Conservation (phyloP, 1,140 invertebrate genomes). For the Leptinotarsa lineolata region DNA sequence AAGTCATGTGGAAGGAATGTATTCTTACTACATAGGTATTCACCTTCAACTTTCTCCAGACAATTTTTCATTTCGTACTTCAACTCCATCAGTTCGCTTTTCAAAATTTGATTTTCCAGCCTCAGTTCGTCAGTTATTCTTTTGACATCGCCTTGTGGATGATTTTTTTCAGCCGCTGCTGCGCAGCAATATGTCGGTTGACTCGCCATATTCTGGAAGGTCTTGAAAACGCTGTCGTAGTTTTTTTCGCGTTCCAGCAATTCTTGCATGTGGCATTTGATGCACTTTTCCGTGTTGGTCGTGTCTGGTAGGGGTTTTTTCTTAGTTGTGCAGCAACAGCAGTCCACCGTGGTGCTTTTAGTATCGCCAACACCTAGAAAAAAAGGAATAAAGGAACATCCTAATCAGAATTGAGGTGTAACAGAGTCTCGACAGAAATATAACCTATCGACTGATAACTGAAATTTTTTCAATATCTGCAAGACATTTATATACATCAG, state of each 20-base stretch:
- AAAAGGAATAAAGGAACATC: no score
- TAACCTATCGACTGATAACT: no score
- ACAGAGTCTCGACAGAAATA: no score
- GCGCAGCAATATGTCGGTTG: background rate
- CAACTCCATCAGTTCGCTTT: conserved; percentile 44
- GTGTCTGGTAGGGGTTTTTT: background rate
- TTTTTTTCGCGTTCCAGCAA: background rate
- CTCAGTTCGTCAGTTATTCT: conserved; percentile 41
- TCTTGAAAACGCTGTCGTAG: background rate
- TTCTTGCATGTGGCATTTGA: background rate
- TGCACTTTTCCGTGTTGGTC: background rate
- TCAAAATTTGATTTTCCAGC: conserved; percentile 45
- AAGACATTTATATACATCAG: no score
- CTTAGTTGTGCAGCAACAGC: background rate
- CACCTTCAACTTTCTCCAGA: conserved; percentile 46
- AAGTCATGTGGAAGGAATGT: background rate
- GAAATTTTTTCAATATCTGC: no score
- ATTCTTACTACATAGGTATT: background rate
- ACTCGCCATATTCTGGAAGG: background rate
- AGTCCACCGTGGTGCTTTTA: background rate
- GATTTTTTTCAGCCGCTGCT: background rate
- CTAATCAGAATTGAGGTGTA: no score
- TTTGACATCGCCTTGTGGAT: conserved; percentile 24
- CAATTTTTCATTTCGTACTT: conserved; percentile 47
- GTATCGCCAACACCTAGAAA: background rate